A percentile compares a stretch with the other conserved stretches of the same genome.
These are phyloP conservation scores for Caenorhabditis virilis DNA, from an alignment of 2,888 invertebrate species.

Conservation along the genomic window DNA sequence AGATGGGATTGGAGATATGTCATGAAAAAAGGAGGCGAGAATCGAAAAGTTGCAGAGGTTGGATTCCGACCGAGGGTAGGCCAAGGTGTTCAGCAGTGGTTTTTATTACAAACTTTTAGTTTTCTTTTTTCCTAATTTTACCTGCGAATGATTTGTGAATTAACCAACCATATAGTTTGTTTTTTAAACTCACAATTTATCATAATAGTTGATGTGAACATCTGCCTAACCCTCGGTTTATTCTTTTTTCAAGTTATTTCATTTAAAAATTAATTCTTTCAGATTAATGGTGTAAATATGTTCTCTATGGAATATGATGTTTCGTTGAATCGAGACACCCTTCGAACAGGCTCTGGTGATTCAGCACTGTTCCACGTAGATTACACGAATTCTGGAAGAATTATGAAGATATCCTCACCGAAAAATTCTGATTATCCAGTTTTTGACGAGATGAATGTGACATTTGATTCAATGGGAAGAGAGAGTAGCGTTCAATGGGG, in stretches of 20 bases:
- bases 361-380: slow-evolving; percentile 34
- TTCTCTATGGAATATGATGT: slow-evolving; percentile 42
- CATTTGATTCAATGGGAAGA: slow-evolving; percentile 29
- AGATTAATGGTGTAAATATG: slow-evolving; percentile 52
- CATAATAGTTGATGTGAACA: too few relatives aligned
- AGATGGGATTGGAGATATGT: slow-evolving; percentile 95
- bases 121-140: too few relatives aligned
- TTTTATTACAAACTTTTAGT: too few relatives aligned
- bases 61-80: slow-evolving; percentile 69
- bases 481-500: slow-evolving; percentile 37
- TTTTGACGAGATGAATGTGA: slow-evolving; percentile 31
- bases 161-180: too few relatives aligned
- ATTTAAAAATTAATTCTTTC: slow-evolving; percentile 8
- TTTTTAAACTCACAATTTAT: too few relatives aligned
- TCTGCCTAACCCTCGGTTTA: too few relatives aligned
- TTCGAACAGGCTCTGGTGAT: slow-evolving; percentile 20
- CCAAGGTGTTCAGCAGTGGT: neutral
- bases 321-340: slow-evolving; percentile 15
- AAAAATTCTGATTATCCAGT: slow-evolving; percentile 9
- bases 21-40: slow-evolving; percentile 73
- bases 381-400: slow-evolving; percentile 35
- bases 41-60: slow-evolving; percentile 50
- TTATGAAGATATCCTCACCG: slow-evolving; percentile 13
- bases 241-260: too few relatives aligned
- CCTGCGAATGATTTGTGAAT: too few relatives aligned